A percentile compares a stretch with the other conserved stretches of the same genome.
Conservation (phyloP, 2,888 invertebrate genomes). For the Endomychus coccineus region DNA sequence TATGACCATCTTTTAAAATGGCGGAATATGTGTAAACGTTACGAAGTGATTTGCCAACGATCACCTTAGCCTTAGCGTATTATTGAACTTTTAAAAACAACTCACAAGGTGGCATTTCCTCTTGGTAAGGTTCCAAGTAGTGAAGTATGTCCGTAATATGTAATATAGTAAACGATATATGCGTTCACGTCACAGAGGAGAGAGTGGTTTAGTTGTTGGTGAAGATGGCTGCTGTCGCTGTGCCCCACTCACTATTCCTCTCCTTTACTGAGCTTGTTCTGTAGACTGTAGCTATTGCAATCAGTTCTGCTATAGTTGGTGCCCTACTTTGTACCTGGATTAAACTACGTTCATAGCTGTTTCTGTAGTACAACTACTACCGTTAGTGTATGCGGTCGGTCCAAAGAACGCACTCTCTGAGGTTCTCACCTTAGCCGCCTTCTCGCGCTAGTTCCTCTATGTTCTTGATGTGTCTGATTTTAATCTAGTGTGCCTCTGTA, state of each 20-base stretch:
- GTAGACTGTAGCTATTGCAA: constrained; percentile 28
- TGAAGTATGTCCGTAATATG: too few species aligned
- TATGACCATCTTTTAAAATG: too few species aligned
- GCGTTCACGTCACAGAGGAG: constrained; percentile 12
- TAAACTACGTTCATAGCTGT: constrained; percentile 38
- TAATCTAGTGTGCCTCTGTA: too few species aligned
- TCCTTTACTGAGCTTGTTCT: constrained; percentile 18
- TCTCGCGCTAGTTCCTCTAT: too few species aligned
- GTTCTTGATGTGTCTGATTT: too few species aligned
- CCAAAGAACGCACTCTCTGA: constrained; percentile 1
- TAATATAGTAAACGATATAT: constrained; percentile 8
- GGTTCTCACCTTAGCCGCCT: neutral
- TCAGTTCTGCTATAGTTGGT: constrained; percentile 38
- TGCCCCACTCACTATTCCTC: constrained; percentile 29
- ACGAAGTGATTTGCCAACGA: too few species aligned
- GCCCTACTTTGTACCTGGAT: constrained; percentile 45
- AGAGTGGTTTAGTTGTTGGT: constrained; percentile 21
- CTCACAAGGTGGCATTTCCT: too few species aligned
- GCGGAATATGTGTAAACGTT: too few species aligned
- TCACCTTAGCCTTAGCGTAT: too few species aligned
- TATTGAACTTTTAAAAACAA: too few species aligned
- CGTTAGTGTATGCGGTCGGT: constrained; percentile 32
- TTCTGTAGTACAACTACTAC: constrained; percentile 45
- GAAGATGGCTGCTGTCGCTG: constrained; percentile 32
- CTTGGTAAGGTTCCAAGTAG: too few species aligned